Conservation (phyloP, 2,888 invertebrate genomes). For the Cataglyphis livida region DNA sequence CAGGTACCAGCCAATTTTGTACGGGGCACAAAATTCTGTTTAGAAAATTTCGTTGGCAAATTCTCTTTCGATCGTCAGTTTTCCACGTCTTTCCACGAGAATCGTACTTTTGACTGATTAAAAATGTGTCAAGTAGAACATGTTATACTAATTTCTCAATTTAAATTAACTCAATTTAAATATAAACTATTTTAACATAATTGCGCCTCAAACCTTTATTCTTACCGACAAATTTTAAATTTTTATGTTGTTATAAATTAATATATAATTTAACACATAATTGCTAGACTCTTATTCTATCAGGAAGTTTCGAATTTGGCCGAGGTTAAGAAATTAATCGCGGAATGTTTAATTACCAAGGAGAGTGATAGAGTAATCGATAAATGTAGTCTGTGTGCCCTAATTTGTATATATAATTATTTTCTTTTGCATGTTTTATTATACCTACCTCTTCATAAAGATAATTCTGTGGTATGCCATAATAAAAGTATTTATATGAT, state of each 20-base stretch:
- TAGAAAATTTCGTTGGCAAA: slow-evolving; percentile 12
- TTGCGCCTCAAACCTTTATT: background rate
- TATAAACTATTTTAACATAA: slow-evolving; percentile 8
- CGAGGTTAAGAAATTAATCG: slow-evolving; percentile 22
- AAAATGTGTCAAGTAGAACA: background rate
- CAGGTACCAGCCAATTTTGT: slow-evolving; percentile 35
- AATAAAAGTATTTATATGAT: background rate
- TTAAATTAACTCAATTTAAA: slow-evolving; percentile 13
- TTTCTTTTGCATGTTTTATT: slow-evolving; percentile 13
- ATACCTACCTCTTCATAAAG: background rate
- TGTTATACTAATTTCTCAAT: background rate
- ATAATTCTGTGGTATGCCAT: background rate
- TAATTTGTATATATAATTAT: background rate
- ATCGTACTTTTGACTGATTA: background rate
- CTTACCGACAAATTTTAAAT: background rate
- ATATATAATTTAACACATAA: background rate
- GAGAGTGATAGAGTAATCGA: background rate
- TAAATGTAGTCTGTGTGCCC: slow-evolving; percentile 9
- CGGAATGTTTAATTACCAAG: slow-evolving; percentile 20
- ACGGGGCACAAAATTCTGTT: slow-evolving; percentile 2
- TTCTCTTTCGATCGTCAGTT: slow-evolving; percentile 2
- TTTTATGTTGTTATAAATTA: background rate
- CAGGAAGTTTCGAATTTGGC: background rate
- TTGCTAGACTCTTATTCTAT: no score
- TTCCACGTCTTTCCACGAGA: slow-evolving; percentile 12